phyloP scores from a whole-genome alignment of 2,888 invertebrate species.

The Abrostola triplasia region DNA sequence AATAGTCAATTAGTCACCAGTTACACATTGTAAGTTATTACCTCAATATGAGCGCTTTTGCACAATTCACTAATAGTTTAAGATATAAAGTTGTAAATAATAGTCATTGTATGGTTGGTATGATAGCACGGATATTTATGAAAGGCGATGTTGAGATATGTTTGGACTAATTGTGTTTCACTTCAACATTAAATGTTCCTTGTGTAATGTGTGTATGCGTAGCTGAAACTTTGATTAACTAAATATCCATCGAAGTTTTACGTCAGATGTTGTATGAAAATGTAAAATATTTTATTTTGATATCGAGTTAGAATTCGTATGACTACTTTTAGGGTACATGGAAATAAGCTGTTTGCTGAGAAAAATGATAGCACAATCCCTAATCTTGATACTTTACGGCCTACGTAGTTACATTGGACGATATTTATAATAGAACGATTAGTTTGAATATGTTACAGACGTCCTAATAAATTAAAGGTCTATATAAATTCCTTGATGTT shows the following conservation, averaged over 20 bases:
- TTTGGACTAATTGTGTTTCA: slow-evolving; percentile 59
- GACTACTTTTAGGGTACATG: slow-evolving; percentile 22
- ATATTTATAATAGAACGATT: not conserved
- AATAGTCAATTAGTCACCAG: slow-evolving; percentile 87
- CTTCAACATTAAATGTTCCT: slow-evolving; percentile 68
- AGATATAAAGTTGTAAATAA: slow-evolving; percentile 75
- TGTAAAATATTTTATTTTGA: slow-evolving; percentile 44
- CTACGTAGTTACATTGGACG: not conserved
- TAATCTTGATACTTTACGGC: not conserved
- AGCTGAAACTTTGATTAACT: slow-evolving; percentile 46
- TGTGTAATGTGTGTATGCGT: slow-evolving; percentile 56
- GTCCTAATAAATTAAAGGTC: not conserved
- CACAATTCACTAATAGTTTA: slow-evolving; percentile 82
- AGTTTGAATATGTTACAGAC: not conserved
- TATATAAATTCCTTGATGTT: slow-evolving; percentile 2
- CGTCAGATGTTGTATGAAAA: slow-evolving; percentile 30
- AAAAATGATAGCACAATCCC: slow-evolving; percentile 29
- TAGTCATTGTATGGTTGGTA: slow-evolving; percentile 58
- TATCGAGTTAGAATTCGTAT: slow-evolving; percentile 31
- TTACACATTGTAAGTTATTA: slow-evolving; percentile 86
- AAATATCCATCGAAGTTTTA: slow-evolving; percentile 51
- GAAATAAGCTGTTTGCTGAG: slow-evolving; percentile 34
- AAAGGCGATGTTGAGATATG: slow-evolving; percentile 39
- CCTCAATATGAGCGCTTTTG: slow-evolving; percentile 87
- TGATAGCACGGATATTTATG: slow-evolving; percentile 42